Evolutionary conservation across 2,113 vertebrate genomes (phyloP).

Genomic region (Camelus dromedarius): DNA sequence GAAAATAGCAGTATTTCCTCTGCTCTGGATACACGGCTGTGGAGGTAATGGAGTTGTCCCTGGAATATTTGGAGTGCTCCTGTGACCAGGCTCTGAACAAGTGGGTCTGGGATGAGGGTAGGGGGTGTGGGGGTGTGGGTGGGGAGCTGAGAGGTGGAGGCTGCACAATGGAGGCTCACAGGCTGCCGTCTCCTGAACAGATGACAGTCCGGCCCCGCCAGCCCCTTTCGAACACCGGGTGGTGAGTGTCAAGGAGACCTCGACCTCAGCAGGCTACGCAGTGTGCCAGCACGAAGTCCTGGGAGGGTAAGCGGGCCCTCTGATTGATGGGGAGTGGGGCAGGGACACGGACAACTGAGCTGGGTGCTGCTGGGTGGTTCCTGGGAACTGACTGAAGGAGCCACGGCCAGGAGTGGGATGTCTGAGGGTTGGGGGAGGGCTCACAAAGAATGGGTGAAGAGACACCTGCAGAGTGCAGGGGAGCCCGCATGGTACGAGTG

Average conservation of each 20-base stretch:
- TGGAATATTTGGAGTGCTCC: not conserved
- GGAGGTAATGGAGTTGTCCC: not conserved
- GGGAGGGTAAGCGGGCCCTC: conserved; percentile 90
- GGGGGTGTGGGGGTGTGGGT: not conserved
- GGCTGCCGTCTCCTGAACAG: conserved; percentile 80
- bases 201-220: conserved; percentile 92
- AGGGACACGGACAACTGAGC: not conserved
- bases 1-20: not conserved
- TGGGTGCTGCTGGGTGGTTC: not conserved
- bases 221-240: conserved; percentile 93
- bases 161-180: not conserved
- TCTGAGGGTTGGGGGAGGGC: not conserved
- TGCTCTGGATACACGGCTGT: not conserved
- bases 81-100: not conserved
- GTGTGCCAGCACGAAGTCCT: conserved; percentile 89
- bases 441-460: not conserved
- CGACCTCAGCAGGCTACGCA: conserved; percentile 85
- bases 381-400: not conserved
- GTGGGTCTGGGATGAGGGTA: not conserved
- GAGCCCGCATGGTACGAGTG: not conserved
- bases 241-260: conserved; percentile 89
- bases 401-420: rapidly evolving
- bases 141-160: not conserved
- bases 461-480: not conserved
- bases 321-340: rapidly evolving